These are phyloP conservation scores for Cerastis rubricosa DNA, from an alignment of 2,888 invertebrate genomes.

Conservation along the genomic window DNA sequence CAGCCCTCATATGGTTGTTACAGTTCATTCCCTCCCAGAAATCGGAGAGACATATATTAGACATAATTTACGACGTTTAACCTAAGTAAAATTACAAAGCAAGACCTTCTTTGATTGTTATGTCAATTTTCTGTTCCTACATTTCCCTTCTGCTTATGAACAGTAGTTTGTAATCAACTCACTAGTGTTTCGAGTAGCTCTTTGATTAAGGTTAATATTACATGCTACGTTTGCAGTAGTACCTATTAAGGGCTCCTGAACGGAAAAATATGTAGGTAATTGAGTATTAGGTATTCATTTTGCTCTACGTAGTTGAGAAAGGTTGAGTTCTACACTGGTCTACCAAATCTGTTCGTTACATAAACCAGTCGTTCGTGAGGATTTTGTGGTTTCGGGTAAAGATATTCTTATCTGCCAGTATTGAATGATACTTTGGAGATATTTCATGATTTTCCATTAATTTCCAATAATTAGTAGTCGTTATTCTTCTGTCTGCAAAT, in stretches of 20 bases:
- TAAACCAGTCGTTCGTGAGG: background rate
- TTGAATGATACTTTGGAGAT: background rate
- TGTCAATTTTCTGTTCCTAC: slow-evolving; percentile 31
- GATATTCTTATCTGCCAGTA: background rate
- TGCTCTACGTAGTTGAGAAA: background rate
- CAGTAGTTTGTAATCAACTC: slow-evolving; percentile 35
- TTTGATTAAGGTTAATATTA: slow-evolving; percentile 39
- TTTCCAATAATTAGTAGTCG: too few relatives aligned
- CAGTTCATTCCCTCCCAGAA: too few relatives aligned
- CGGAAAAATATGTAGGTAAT: slow-evolving; percentile 10
- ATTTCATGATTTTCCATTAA: too few relatives aligned
- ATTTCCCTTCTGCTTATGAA: slow-evolving; percentile 10
- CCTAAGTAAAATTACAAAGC: slow-evolving; percentile 19
- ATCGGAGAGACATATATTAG: too few relatives aligned
- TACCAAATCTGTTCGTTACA: background rate
- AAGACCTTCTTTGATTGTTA: background rate
- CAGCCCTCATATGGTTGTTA: background rate
- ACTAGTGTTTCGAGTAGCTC: slow-evolving; percentile 12
- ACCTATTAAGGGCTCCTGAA: background rate
- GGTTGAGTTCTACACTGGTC: background rate
- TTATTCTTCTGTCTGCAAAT: background rate
- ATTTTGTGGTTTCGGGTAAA: background rate
- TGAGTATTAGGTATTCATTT: background rate
- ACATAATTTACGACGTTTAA: slow-evolving; percentile 24
- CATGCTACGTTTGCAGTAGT: background rate